Conservation (phyloP, 2,113 vertebrate genomes). For the Nettapus auritus region DNA sequence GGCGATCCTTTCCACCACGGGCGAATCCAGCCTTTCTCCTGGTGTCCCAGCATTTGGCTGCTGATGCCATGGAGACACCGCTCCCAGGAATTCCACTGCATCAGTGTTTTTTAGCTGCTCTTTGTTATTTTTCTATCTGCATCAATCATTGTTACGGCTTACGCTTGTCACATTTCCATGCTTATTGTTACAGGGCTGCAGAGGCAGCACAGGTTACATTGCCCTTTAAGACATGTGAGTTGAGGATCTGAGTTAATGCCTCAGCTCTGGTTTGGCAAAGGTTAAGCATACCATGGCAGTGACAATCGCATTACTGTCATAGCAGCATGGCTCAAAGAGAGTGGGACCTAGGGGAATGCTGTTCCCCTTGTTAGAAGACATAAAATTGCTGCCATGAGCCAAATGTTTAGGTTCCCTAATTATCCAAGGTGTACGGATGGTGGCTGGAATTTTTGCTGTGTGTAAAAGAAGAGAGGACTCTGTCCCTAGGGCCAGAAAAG, state of each 20-base stretch:
- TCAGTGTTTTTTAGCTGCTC: slow-evolving; percentile 60
- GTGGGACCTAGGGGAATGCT: slow-evolving; percentile 43
- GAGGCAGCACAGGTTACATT: slow-evolving; percentile 56
- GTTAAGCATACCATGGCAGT: slow-evolving; percentile 77
- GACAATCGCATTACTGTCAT: slow-evolving; percentile 71
- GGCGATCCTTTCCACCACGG: slow-evolving; percentile 34
- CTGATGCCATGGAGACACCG: slow-evolving; percentile 57
- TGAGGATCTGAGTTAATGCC: slow-evolving; percentile 69
- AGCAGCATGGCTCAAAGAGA: slow-evolving; percentile 54
- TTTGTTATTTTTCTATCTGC: slow-evolving; percentile 68
- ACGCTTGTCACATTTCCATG: slow-evolving; percentile 46
- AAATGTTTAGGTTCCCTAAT: slow-evolving; percentile 31
- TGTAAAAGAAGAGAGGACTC: slow-evolving; percentile 2
- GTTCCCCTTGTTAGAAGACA: slow-evolving; percentile 57
- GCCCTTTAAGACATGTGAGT: slow-evolving; percentile 73
- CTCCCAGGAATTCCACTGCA: slow-evolving; percentile 53
- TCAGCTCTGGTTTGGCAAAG: slow-evolving; percentile 74
- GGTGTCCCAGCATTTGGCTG: background rate
- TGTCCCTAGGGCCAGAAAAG: background rate
- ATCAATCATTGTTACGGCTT: slow-evolving; percentile 47
- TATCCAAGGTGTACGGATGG: background rate
- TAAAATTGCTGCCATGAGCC: slow-evolving; percentile 1
- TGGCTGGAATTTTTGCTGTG: background rate
- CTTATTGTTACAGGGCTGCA: slow-evolving; percentile 36
- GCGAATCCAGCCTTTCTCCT: background rate